Percentiles rank a stretch among this genome's conserved stretches.
Evolutionary conservation across 2,888 invertebrate species (phyloP).

Genomic region (Drosophila quinaria): DNA sequence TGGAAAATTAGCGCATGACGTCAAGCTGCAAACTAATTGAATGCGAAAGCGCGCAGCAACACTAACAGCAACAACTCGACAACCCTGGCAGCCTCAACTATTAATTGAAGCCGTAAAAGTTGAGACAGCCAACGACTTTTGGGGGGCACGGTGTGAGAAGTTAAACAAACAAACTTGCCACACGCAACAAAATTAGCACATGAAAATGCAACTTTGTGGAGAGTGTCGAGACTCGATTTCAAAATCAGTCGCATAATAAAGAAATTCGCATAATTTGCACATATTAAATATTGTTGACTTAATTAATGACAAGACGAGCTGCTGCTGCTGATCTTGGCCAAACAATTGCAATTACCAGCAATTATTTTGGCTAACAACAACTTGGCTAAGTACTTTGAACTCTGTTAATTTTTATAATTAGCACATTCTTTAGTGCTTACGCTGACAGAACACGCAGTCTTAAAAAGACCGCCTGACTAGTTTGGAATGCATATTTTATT

Average conservation of each 20-base stretch:
- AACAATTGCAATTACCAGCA: slow-evolving; percentile 56
- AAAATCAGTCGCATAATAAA: slow-evolving; percentile 39
- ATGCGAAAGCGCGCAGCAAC: slow-evolving; percentile 52
- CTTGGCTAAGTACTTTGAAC: slow-evolving; percentile 41
- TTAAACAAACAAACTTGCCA: slow-evolving; percentile 57
- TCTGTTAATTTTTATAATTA: slow-evolving; percentile 57
- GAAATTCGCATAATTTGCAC: slow-evolving; percentile 60
- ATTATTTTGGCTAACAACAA: slow-evolving; percentile 59
- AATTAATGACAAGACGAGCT: slow-evolving; percentile 43
- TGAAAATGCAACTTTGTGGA: slow-evolving; percentile 47
- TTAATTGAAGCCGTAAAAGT: slow-evolving; percentile 63
- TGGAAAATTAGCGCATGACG: slow-evolving; percentile 80
- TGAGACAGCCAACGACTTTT: slow-evolving; percentile 20
- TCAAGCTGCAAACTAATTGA: slow-evolving; percentile 73
- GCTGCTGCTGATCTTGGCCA: slow-evolving; percentile 31
- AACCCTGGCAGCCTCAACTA: slow-evolving; percentile 55
- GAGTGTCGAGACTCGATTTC: slow-evolving; percentile 14
- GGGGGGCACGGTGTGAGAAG: not conserved
- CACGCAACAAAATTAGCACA: slow-evolving; percentile 64
- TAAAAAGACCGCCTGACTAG: slow-evolving; percentile 17
- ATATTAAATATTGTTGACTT: slow-evolving; percentile 53
- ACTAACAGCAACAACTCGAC: slow-evolving; percentile 20
- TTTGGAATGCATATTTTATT: slow-evolving; percentile 8
- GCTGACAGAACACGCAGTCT: slow-evolving; percentile 51
- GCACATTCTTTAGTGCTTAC: slow-evolving; percentile 69